A percentile compares a stretch with the other conserved stretches of the same genome.
Evolutionary conservation across 2,113 vertebrate species (phyloP).

Genomic region (Microcebus tavaratra): DNA sequence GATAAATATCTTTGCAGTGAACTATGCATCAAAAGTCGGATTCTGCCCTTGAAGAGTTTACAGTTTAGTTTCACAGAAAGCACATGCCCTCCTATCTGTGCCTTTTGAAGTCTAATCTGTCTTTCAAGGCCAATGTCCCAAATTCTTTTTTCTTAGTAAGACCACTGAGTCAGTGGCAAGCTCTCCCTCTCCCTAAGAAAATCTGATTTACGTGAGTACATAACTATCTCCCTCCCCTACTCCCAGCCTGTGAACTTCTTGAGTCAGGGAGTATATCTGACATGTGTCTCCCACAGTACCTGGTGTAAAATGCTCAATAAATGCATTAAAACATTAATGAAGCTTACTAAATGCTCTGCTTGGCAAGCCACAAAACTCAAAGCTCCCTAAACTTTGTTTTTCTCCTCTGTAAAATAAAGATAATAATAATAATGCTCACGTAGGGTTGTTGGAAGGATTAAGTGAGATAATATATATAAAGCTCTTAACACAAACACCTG

Average conservation of each 20-base stretch:
- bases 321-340: not conserved
- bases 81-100: not conserved
- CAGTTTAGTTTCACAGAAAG: not conserved
- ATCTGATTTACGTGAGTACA: not conserved
- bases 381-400: not conserved
- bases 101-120: not conserved
- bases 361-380: not conserved
- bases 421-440: not conserved
- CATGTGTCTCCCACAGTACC: not conserved
- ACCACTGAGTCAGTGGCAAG: not conserved
- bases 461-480: not conserved
- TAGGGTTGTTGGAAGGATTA: not conserved
- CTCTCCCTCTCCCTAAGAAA: not conserved
- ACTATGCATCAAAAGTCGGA: not conserved
- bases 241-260: not conserved
- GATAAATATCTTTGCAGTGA: not conserved
- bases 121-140: not conserved
- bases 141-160: constrained; percentile 13
- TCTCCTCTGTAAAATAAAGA: not conserved
- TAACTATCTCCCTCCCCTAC: not conserved
- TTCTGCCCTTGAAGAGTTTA: not conserved
- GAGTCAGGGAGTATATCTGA: not conserved
- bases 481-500: not conserved
- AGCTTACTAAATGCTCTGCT: constrained; percentile 35
- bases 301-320: not conserved